Conservation (phyloP, 2,797 vertebrate species). For the Myotis myotis region DNA sequence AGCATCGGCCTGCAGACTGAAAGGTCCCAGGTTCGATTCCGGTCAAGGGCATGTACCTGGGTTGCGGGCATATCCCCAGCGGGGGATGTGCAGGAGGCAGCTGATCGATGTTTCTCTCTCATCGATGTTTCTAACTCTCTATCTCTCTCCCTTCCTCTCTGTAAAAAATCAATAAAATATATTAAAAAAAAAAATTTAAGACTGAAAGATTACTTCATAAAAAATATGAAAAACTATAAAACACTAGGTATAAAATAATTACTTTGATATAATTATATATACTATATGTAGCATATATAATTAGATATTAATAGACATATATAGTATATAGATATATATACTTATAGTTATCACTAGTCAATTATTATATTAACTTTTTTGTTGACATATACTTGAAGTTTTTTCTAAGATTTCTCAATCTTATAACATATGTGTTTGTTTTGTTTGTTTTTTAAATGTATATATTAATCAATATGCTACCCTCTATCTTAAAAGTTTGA, state of each 20-base stretch:
- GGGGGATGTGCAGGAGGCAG: too few relatives aligned
- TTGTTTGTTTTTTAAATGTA: not conserved
- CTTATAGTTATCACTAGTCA: not conserved
- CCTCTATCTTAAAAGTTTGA: not conserved
- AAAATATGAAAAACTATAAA: conserved; percentile 4
- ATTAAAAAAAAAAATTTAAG: too few relatives aligned
- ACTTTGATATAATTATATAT: not conserved
- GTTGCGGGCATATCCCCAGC: too few relatives aligned
- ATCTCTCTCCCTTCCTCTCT: too few relatives aligned
- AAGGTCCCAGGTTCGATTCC: too few relatives aligned
- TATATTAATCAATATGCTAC: not conserved
- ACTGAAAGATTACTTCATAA: not conserved
- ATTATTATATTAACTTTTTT: not conserved
- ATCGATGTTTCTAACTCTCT: too few relatives aligned
- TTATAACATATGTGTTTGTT: not conserved
- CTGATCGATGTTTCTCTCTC: too few relatives aligned
- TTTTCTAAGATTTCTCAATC: not conserved
- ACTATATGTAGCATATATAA: not conserved
- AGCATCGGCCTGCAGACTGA: too few relatives aligned
- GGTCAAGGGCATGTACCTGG: too few relatives aligned
- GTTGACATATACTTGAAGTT: not conserved
- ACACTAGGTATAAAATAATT: not conserved
- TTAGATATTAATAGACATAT: not conserved
- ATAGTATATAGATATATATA: not conserved
- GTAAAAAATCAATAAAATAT: too few relatives aligned